These are phyloP conservation scores for Pteromalus puparum DNA, from an alignment of 1,140 invertebrate species.

Conservation along the genomic window DNA sequence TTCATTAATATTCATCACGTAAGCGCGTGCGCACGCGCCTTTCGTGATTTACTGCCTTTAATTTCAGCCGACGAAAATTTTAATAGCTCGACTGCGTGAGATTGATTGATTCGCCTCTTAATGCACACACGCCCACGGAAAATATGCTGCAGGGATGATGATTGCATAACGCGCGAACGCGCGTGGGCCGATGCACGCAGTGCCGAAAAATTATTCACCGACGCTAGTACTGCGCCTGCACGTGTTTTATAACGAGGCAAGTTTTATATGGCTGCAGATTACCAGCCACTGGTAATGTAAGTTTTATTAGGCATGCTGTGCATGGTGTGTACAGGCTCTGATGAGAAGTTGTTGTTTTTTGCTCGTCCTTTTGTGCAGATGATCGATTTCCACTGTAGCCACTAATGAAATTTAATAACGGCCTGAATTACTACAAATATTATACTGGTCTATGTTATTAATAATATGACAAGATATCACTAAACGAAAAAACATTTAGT, in stretches of 20 bases:
- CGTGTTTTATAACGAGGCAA: neutral
- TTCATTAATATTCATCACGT: conserved; percentile 74
- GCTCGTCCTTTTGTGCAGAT: no score
- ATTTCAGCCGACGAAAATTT: conserved; percentile 39
- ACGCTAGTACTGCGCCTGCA: no score
- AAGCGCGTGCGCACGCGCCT: conserved; percentile 22
- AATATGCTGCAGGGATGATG: neutral
- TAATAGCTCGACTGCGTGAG: conserved; percentile 48
- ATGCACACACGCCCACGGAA: neutral
- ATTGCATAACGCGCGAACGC: conserved; percentile 2
- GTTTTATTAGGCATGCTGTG: neutral
- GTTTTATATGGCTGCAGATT: neutral
- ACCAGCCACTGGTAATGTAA: neutral
- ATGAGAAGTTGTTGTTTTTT: no score
- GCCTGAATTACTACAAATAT: no score
- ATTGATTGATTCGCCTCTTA: conserved; percentile 49
- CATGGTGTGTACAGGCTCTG: no score
- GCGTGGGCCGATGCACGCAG: neutral
- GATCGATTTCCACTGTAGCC: no score
- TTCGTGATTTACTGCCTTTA: conserved; percentile 61
- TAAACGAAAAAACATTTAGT: no score
- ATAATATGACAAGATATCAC: no score
- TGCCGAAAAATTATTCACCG: conserved; percentile 1
- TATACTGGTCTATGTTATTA: no score
- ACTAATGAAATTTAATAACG: no score